phyloP scores from a whole-genome alignment of 2,113 vertebrate species.

The Hydropotes inermis region DNA sequence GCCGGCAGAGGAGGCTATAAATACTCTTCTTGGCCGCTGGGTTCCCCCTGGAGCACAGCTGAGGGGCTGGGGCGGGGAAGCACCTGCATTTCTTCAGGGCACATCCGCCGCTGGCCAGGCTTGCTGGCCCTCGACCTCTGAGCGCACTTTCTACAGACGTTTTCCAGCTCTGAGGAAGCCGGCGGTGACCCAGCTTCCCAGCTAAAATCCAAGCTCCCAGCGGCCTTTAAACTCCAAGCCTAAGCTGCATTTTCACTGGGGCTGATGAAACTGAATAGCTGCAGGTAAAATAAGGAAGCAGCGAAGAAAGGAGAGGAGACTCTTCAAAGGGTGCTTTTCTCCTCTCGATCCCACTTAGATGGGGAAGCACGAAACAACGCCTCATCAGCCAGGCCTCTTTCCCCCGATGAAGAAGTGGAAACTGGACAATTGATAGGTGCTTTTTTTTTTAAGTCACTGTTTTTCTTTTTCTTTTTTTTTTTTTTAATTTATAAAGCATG shows the following conservation, averaged over 20 bases:
- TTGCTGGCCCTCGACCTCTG: slow-evolving; percentile 3
- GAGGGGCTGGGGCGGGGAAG: slow-evolving; percentile 56
- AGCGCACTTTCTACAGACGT: not conserved
- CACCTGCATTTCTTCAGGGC: slow-evolving; percentile 62
- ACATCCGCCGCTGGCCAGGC: not conserved
- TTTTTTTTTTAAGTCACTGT: not conserved
- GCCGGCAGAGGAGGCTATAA: not conserved
- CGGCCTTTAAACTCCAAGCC: not conserved
- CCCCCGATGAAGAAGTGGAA: not conserved
- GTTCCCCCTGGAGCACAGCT: slow-evolving; percentile 19
- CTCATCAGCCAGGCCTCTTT: not conserved
- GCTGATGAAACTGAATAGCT: not conserved
- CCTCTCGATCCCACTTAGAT: not conserved
- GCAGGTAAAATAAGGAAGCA: not conserved
- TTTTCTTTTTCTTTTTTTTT: not conserved
- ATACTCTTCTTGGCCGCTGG: not conserved
- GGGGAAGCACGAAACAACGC: not conserved
- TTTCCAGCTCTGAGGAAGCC: slow-evolving; percentile 9
- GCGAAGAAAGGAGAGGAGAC: not conserved
- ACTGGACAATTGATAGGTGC: not conserved
- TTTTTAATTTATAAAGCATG: not conserved
- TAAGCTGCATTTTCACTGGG: not conserved
- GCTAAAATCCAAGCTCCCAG: not conserved
- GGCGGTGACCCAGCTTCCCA: not conserved
- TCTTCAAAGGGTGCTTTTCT: not conserved